Conservation (phyloP, 2,113 vertebrate genomes). For the Australoheros scitulus region DNA sequence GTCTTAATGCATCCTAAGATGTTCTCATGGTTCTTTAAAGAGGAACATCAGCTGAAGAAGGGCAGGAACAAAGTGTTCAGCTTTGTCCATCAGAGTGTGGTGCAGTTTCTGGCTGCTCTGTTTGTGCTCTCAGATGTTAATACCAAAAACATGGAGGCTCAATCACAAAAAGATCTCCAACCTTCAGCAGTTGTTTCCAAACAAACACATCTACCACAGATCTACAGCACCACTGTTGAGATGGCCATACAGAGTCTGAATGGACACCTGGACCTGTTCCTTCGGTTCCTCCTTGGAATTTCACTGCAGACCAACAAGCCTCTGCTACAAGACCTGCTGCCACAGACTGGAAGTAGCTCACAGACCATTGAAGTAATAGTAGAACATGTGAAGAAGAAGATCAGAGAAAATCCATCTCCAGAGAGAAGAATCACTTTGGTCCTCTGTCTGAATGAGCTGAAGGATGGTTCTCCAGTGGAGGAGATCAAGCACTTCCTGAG, state of each 20-base stretch:
- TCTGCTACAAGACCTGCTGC: slow-evolving; percentile 10
- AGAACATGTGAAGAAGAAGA: slow-evolving; percentile 33
- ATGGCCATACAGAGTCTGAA: slow-evolving; percentile 30
- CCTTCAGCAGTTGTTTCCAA: not conserved
- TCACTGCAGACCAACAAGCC: slow-evolving; percentile 32
- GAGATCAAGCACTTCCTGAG: not conserved
- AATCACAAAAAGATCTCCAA: not conserved
- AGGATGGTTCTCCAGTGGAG: not conserved
- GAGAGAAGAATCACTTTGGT: slow-evolving; percentile 41
- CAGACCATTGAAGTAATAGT: not conserved
- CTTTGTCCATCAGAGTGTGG: slow-evolving; percentile 50
- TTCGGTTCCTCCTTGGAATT: slow-evolving; percentile 47
- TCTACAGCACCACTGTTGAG: slow-evolving; percentile 2
- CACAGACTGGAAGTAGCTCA: not conserved
- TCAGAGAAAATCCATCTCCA: not conserved
- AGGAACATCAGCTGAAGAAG: not conserved
- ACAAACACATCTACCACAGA: slow-evolving; percentile 8
- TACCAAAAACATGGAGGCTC: not conserved
- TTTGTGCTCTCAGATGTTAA: slow-evolving; percentile 17
- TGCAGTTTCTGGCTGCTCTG: slow-evolving; percentile 49
- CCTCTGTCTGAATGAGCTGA: not conserved
- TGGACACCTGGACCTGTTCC: slow-evolving; percentile 41
- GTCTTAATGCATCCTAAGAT: slow-evolving; percentile 9
- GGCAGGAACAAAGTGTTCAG: slow-evolving; percentile 24
- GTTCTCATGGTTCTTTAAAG: not conserved